Conservation (phyloP, 2,797 vertebrate species). For the Scarus forsteni region DNA sequence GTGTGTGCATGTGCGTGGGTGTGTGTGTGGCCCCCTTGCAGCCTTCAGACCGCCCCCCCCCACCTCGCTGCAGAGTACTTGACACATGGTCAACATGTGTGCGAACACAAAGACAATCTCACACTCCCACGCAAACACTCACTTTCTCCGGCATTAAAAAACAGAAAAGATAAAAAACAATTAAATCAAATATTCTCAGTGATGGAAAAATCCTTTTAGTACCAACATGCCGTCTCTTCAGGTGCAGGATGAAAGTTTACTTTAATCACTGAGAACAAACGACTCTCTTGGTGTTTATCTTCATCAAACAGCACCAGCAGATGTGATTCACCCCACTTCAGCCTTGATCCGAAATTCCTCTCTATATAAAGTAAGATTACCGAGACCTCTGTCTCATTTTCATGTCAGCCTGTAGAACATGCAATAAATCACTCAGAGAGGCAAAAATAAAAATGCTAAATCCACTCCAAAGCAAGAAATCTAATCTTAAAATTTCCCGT, state of each 20-base stretch:
- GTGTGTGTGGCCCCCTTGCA: conserved; percentile 33
- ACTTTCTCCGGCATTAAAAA: conserved; percentile 36
- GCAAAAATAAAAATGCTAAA: conserved; percentile 35
- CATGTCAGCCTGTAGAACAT: conserved; percentile 25
- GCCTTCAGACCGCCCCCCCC: conserved; percentile 24
- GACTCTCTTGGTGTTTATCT: conserved; percentile 42
- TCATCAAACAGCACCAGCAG: conserved; percentile 33
- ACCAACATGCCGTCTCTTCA: conserved; percentile 33
- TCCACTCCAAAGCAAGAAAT: conserved; percentile 33
- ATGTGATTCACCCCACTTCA: conserved; percentile 38
- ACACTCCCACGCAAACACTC: conserved; percentile 51
- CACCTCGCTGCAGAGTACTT: conserved; percentile 53
- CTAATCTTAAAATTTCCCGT: conserved; percentile 24
- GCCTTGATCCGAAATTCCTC: conserved; percentile 58
- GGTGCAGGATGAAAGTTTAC: conserved; percentile 58
- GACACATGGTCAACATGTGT: conserved; percentile 73
- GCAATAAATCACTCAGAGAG: conserved; percentile 44
- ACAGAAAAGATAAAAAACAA: conserved; percentile 21
- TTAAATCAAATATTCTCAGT: conserved; percentile 20
- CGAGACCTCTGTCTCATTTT: conserved; percentile 33
- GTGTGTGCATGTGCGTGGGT: conserved; percentile 9
- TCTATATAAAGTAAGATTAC: conserved; percentile 43
- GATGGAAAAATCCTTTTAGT: conserved; percentile 15
- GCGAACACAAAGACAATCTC: conserved; percentile 33
- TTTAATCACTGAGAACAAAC: conserved; percentile 53